Base-by-base conservation (phyloP, 2,888 invertebrate genomes). In the Beris morrisii region DNA sequence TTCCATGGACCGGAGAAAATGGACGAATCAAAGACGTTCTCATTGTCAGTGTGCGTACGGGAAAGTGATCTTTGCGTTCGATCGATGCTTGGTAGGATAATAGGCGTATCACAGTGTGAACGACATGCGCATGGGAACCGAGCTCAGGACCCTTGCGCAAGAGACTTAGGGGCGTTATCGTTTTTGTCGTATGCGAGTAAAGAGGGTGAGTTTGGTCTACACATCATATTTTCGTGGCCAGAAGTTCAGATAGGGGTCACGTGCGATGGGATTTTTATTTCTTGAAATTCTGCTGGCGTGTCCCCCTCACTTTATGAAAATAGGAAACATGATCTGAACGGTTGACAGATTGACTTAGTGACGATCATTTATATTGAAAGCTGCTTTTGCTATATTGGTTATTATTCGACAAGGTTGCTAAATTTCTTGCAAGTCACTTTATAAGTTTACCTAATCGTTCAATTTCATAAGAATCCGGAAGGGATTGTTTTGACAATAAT, bases 201-300 rank as follows among this genome's bases (percentile, higher is more conserved):
- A 38, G 38, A 38, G 38, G 38, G 38, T 38, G 38, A 38, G 38
- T 5, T 38, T 38, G 38, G 5, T 3, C 4, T 9, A 38, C 7
- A 9, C 2, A 9, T 38, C 7, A 7, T 38, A 38, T 5, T 38
- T 38, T 45, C 28, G 50, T 64, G 59, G 65, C 45, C 69, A 71
- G 70, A 73, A 75, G 76, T 74, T 73, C 75, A 72, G 68, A 77
- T 77, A 73, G 73, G 77, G 77, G 77, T 72, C 75, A 72, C 72
- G 74, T 71, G 72, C 70, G 65, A 30, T 65, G 57, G 52, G 61
- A 61, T 61, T 61, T 65, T 54, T 55, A 43, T 38, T 45, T 43
- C 30, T 54, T n/a, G 46, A 38, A 45, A 52, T 44, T 38, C 50
- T 61, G 61, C 61, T 38, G 61, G 61, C 50, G 15, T 52, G 38